These are phyloP conservation scores for Fopius arisanus DNA, from an alignment of 1,140 invertebrate species.

Conservation along the genomic window DNA sequence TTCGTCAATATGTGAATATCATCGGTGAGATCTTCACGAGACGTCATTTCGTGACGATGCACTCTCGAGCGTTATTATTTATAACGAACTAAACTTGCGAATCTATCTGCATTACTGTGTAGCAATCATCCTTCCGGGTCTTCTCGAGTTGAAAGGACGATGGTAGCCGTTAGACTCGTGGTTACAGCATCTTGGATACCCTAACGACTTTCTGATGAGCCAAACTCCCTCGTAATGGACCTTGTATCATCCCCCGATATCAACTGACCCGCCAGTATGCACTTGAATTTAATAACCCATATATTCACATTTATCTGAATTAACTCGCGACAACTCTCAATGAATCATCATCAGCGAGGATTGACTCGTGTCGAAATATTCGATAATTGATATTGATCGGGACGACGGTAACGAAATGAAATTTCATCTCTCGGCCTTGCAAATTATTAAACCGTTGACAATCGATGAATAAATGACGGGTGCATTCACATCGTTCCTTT, in stretches of 20 bases:
- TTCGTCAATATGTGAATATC: background rate
- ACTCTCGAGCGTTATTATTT: background rate
- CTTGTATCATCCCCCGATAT: constrained; percentile 15
- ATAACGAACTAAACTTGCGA: background rate
- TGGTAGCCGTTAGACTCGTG: background rate
- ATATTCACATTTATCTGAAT: background rate
- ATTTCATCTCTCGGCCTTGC: too few relatives aligned
- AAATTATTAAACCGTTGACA: too few relatives aligned
- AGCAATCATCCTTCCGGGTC: background rate
- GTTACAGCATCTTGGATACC: constrained; percentile 22
- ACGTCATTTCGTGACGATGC: too few relatives aligned
- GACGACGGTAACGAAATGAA: too few relatives aligned
- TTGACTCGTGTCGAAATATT: background rate
- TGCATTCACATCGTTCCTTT: background rate
- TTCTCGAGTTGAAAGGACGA: background rate
- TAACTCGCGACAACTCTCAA: background rate
- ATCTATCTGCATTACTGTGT: background rate
- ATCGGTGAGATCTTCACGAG: background rate
- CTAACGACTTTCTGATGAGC: constrained; percentile 64
- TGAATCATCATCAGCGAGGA: background rate
- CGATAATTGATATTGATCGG: too few relatives aligned
- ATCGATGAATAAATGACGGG: too few relatives aligned
- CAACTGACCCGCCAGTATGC: background rate
- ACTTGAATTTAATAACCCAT: background rate
- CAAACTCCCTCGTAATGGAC: constrained; percentile 58